Evolutionary conservation across 2,888 invertebrate species (phyloP).

Genomic region (Dynastes maya): DNA sequence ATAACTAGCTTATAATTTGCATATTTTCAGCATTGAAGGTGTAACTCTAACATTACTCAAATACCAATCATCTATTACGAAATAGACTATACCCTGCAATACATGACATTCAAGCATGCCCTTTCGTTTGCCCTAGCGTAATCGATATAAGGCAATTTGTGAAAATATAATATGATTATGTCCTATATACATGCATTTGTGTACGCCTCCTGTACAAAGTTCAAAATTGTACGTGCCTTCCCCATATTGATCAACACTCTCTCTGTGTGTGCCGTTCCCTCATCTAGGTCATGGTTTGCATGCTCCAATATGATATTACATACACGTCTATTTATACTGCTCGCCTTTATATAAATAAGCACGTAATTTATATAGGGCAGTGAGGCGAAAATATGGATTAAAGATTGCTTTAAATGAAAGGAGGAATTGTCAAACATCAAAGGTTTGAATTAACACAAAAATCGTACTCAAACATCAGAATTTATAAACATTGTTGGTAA

Average conservation of each 20-base stretch:
- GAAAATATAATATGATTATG: conserved; percentile 46
- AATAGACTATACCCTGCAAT: conserved; percentile 2
- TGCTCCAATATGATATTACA: conserved; percentile 44
- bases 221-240: conserved; percentile 54
- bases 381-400: no score
- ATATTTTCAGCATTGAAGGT: background rate
- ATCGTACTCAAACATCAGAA: background rate
- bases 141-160: conserved; percentile 51
- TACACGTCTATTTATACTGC: conserved; percentile 41
- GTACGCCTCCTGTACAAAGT: conserved; percentile 50
- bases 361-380: conserved; percentile 2
- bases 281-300: conserved; percentile 59
- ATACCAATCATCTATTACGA: no score
- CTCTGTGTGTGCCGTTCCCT: conserved; percentile 51
- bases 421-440: no score
- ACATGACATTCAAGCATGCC: conserved; percentile 28
- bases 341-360: conserved; percentile 37
- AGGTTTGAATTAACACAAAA: background rate
- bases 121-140: conserved; percentile 34
- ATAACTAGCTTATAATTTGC: background rate
- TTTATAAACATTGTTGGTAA: no score
- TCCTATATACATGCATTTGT: conserved; percentile 15
- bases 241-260: conserved; percentile 54
- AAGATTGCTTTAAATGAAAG: no score
- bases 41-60: no score